phyloP scores from a whole-genome alignment of 2,113 vertebrate genomes.

The Benitochromis conjunctus region DNA sequence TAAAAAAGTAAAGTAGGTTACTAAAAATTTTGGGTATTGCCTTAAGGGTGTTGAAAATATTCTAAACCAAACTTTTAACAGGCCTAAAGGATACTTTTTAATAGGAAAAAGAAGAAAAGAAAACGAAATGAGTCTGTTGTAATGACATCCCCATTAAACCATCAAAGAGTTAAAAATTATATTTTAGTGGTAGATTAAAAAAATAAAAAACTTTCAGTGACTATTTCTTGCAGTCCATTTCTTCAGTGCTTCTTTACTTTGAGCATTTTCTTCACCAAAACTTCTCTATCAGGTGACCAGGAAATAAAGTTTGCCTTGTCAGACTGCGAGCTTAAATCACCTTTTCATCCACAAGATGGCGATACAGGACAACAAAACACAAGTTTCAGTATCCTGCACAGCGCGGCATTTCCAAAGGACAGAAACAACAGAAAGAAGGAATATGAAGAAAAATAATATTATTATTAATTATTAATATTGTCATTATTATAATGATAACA shows the following conservation, averaged over 20 bases:
- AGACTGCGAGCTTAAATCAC: fast-evolving
- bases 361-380: constrained; percentile 1
- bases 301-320: neutral
- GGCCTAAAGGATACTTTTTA: neutral
- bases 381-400: neutral
- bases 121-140: neutral
- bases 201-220: neutral
- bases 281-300: neutral
- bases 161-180: fast-evolving
- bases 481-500: neutral
- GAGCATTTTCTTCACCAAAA: neutral
- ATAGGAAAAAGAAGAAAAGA: neutral
- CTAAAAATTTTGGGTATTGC: fast-evolving
- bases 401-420: neutral
- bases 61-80: fast-evolving
- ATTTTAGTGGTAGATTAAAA: neutral
- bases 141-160: neutral
- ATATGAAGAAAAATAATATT: neutral
- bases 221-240: neutral
- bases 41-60: fast-evolving
- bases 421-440: neutral
- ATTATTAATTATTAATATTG: neutral
- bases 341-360: constrained; percentile 31
- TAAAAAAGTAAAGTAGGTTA: too few relatives aligned
- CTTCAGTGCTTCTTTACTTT: fast-evolving